Base-by-base conservation (phyloP, 2,113 vertebrate species). In the Sclerurus mexicanus region DNA sequence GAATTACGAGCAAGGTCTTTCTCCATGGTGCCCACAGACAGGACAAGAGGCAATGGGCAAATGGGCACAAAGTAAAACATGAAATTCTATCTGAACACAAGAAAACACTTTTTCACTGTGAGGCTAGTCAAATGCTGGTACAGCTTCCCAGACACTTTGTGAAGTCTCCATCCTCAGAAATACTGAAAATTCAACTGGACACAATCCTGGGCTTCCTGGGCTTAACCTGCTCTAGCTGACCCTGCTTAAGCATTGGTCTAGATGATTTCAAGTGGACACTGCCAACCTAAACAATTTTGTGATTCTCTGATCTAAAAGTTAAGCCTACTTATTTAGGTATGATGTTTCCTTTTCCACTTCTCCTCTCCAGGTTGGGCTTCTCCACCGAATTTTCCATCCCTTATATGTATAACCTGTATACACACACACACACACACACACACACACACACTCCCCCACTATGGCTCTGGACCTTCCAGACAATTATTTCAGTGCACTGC, bases 361-460 rank as follows among this genome's bases (percentile, higher is more conserved):
- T 52, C 20, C 40, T 68, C 27, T n/a, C 28, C 66, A 0, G 16
- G 9, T 0, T 30, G 12, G 33, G 8, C 9, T 88, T 87, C 67
- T 79, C 28, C 49, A 39, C 19, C 55, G 76, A 73, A 74, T 14
- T 52, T 93, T 71, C 67, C 31, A 42, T 8, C 10, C 25, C 9
- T 67, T 40, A 20, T 4, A 72, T 23, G n/a, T 27, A 52, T 27
- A 77, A 42, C 12, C 6, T 75, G 5, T 30, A 14, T 13, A n/a
- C 8, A 17, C 3, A 25, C 12, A 24, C 1, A 50, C 1, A 17
- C 4, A 66, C 0, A 47, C 12, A n/a, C 12, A 50, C 1, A 53
- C 14, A 37, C 12, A 18, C 2, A 25, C 11, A 28, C 1, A 50
- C 1, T 13, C 56, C 33, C 22, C 56, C 33, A 14, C 10, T 6